Evolutionary conservation across 2,888 invertebrate species (phyloP).

Genomic region (Pheosia tremula): DNA sequence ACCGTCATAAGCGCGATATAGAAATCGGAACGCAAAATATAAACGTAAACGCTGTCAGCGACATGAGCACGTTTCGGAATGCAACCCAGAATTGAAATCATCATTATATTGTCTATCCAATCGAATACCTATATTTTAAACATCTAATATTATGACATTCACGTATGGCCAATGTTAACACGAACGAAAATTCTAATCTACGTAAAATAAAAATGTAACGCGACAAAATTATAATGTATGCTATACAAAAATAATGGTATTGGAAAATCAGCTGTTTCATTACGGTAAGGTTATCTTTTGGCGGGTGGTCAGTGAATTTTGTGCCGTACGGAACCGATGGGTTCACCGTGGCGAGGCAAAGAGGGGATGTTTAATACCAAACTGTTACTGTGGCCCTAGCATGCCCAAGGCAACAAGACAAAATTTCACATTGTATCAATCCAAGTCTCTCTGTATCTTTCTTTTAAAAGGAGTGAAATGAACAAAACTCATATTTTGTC

Average conservation of each 20-base stretch:
- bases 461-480: background rate
- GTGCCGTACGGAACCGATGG: conserved; percentile 33
- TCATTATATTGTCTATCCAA: conserved; percentile 57
- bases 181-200: conserved; percentile 63
- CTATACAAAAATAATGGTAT: conserved; percentile 49
- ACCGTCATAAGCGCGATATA: too few species aligned
- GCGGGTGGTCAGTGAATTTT: conserved; percentile 23
- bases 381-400: conserved; percentile 20
- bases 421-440: background rate
- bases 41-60: too few species aligned
- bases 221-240: conserved; percentile 56
- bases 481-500: background rate
- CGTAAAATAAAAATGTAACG: conserved; percentile 55
- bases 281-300: conserved; percentile 27
- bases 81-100: conserved; percentile 42
- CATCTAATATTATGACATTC: conserved; percentile 78
- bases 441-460: background rate
- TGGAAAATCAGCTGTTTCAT: conserved; percentile 29
- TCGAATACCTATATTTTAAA: conserved; percentile 73
- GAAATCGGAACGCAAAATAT: too few species aligned
- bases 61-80: too few species aligned
- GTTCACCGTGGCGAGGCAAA: conserved; percentile 27
- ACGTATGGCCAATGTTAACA: conserved; percentile 71
- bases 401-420: too few species aligned
- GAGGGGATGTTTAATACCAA: conserved; percentile 13